These are phyloP conservation scores for Tridacna crocea DNA, from an alignment of 2,888 invertebrate species.

Conservation along the genomic window DNA sequence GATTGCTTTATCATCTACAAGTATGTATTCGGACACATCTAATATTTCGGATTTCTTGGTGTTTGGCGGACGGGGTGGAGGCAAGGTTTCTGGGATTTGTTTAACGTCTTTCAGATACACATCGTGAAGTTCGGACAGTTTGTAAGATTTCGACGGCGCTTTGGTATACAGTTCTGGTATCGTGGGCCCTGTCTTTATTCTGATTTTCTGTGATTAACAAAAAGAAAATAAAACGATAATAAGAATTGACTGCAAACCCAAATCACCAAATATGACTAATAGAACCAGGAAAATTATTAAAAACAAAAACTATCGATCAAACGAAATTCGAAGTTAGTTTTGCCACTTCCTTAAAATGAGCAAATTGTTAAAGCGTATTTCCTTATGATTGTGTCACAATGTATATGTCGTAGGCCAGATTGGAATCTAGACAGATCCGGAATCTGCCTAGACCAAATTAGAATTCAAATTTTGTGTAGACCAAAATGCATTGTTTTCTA, in stretches of 20 bases:
- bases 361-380: too few species aligned
- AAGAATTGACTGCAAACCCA: neutral
- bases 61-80: slow-evolving; percentile 61
- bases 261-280: neutral
- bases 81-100: slow-evolving; percentile 50
- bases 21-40: slow-evolving; percentile 56
- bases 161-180: slow-evolving; percentile 52
- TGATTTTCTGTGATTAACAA: slow-evolving; percentile 17
- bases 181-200: slow-evolving; percentile 42
- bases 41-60: slow-evolving; percentile 59
- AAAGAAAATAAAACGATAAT: neutral
- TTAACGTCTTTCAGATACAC: slow-evolving; percentile 58
- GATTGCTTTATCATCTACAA: slow-evolving; percentile 67
- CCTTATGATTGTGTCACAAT: too few species aligned
- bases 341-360: neutral
- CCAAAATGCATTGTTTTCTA: too few species aligned
- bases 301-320: neutral
- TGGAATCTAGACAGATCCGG: too few species aligned
- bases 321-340: neutral
- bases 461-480: too few species aligned
- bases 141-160: slow-evolving; percentile 48
- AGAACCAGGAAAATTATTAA: neutral
- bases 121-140: slow-evolving; percentile 57
- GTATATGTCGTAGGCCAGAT: too few species aligned
- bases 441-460: too few species aligned